Percentiles rank a stretch among this genome's conserved stretches.
These are phyloP conservation scores for Sylvicapra grimmia DNA, from an alignment of 2,113 vertebrate genomes.

Conservation along the genomic window DNA sequence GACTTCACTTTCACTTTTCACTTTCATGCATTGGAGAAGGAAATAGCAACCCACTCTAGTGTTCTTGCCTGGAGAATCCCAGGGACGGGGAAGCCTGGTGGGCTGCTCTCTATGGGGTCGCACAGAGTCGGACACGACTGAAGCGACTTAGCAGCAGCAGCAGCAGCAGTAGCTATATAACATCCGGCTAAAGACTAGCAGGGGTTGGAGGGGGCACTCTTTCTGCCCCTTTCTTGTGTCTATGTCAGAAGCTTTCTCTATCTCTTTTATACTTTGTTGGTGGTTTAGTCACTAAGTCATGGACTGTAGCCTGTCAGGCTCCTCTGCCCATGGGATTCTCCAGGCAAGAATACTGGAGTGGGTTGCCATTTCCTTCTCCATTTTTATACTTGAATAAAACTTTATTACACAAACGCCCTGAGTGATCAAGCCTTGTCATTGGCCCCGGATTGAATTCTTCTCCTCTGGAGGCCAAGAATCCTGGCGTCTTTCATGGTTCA, in stretches of 20 bases:
- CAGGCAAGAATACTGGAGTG: background rate
- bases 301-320: background rate
- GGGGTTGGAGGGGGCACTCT: background rate
- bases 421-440: background rate
- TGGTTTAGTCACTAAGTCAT: background rate
- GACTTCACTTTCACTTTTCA: no score
- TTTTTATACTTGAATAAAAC: background rate
- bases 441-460: background rate
- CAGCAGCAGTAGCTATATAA: background rate
- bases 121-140: no score
- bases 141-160: no score
- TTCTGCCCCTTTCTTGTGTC: background rate
- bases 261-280: background rate
- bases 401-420: background rate
- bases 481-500: rapidly evolving
- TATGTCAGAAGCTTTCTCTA: background rate
- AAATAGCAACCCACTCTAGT: no score
- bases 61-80: no score
- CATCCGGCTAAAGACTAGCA: background rate
- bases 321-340: background rate
- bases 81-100: no score
- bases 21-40: no score
- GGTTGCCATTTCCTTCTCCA: background rate
- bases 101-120: no score
- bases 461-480: background rate